These are phyloP conservation scores for Sus scrofa DNA, from an alignment of 2,113 vertebrate genomes.

Conservation along the genomic window DNA sequence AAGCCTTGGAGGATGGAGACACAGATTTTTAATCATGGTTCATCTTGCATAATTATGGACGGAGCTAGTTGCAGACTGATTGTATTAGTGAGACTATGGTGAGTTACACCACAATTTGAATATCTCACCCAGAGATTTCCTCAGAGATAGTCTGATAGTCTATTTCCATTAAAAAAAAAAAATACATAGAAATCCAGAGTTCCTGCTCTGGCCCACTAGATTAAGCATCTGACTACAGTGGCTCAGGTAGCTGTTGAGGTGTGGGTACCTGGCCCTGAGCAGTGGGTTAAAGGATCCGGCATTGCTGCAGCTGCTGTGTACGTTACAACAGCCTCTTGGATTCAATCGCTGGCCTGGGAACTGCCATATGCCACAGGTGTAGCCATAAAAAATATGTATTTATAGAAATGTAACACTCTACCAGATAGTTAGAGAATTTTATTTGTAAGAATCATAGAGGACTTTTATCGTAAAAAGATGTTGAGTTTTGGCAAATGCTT, in stretches of 20 bases:
- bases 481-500: background rate
- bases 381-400: too few relatives aligned
- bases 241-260: too few relatives aligned
- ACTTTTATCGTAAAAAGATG: background rate
- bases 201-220: too few relatives aligned
- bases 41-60: background rate
- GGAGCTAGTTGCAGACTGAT: rapidly evolving
- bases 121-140: background rate
- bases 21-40: background rate
- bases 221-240: too few relatives aligned
- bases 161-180: background rate
- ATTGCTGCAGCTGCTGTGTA: too few relatives aligned
- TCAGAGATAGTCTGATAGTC: background rate
- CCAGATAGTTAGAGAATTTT: background rate
- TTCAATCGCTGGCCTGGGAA: too few relatives aligned
- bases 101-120: background rate
- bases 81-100: background rate
- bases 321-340: too few relatives aligned
- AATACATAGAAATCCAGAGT: too few relatives aligned
- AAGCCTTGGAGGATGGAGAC: background rate
- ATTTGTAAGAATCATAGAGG: background rate
- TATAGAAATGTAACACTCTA: background rate
- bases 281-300: too few relatives aligned
- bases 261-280: too few relatives aligned
- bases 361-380: too few relatives aligned